Percentiles rank a stretch among this genome's conserved stretches.
Conservation (phyloP, 2,797 vertebrate genomes). For the Acanthurus tractus region DNA sequence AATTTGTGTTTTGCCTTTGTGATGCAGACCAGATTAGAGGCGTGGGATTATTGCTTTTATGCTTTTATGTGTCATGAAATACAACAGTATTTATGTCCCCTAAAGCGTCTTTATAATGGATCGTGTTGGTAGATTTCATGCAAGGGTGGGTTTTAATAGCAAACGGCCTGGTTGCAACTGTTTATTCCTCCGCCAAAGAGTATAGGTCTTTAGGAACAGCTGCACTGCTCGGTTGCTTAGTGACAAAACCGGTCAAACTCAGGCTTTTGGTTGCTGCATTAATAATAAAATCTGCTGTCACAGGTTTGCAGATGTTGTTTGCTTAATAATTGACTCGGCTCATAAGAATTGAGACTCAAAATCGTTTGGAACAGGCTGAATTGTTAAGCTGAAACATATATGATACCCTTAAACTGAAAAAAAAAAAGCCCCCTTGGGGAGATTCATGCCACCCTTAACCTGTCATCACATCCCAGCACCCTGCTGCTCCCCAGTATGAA, state of each 20-base stretch:
- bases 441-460: conserved; percentile 44
- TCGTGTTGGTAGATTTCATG: not conserved
- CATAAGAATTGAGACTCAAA: not conserved
- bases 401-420: no score
- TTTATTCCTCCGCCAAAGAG: conserved; percentile 5
- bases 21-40: not conserved
- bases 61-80: not conserved
- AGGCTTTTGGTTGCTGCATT: conserved; percentile 32
- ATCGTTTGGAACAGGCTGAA: not conserved
- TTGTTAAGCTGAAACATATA: not conserved
- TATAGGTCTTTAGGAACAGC: not conserved
- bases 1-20: not conserved
- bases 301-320: conserved; percentile 30
- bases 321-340: not conserved
- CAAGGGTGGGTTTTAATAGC: not conserved
- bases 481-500: conserved; percentile 72
- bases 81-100: not conserved
- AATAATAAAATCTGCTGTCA: conserved; percentile 35
- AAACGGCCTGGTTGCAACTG: not conserved
- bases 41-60: not conserved
- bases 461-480: conserved; percentile 49
- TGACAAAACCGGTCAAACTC: conserved; percentile 30
- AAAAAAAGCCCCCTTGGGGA: not conserved
- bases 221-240: conserved; percentile 30
- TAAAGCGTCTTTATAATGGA: not conserved